These are phyloP conservation scores for Drosophila nigrodunni DNA, from an alignment of 1,140 invertebrate genomes.

Conservation along the genomic window DNA sequence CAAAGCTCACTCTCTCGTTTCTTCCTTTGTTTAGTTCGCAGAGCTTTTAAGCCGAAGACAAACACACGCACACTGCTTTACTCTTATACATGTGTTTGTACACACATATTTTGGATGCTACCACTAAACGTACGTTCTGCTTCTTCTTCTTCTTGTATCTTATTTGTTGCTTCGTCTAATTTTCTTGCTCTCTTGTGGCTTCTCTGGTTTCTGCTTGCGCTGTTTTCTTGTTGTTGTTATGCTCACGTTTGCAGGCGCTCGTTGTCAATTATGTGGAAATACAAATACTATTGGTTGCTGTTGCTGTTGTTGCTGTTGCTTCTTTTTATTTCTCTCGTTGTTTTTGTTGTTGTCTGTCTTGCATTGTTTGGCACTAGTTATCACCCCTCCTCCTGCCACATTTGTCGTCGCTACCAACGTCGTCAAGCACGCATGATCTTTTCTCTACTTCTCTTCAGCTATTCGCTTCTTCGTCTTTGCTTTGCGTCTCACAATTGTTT, in stretches of 20 bases:
- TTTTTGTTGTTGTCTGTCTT: slow-evolving; percentile 27
- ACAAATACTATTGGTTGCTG: slow-evolving; percentile 37
- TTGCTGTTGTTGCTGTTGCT: slow-evolving; percentile 10
- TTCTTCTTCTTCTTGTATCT: slow-evolving; percentile 20
- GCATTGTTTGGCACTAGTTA: slow-evolving; percentile 55
- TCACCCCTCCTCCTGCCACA: slow-evolving; percentile 31
- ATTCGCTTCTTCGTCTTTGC: slow-evolving; percentile 25
- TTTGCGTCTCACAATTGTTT: slow-evolving; percentile 37
- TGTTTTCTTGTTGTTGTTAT: slow-evolving; percentile 2
- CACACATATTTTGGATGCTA: slow-evolving; percentile 21
- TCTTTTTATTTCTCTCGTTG: slow-evolving; percentile 2
- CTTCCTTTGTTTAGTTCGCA: neutral
- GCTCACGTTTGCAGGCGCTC: slow-evolving; percentile 45
- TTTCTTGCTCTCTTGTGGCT: slow-evolving; percentile 17
- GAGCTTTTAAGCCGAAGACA: slow-evolving; percentile 10
- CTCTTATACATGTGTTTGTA: neutral
- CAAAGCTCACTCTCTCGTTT: no score
- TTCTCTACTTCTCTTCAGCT: slow-evolving; percentile 50
- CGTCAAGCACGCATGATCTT: slow-evolving; percentile 57
- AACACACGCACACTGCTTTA: neutral
- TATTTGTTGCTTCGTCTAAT: slow-evolving; percentile 46
- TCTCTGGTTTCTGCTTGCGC: slow-evolving; percentile 10
- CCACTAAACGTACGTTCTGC: slow-evolving; percentile 8
- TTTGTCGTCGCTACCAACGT: slow-evolving; percentile 20
- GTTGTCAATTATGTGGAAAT: slow-evolving; percentile 53